phyloP scores from a whole-genome alignment of 1,140 invertebrate genomes.

The Drosophila littoralis region DNA sequence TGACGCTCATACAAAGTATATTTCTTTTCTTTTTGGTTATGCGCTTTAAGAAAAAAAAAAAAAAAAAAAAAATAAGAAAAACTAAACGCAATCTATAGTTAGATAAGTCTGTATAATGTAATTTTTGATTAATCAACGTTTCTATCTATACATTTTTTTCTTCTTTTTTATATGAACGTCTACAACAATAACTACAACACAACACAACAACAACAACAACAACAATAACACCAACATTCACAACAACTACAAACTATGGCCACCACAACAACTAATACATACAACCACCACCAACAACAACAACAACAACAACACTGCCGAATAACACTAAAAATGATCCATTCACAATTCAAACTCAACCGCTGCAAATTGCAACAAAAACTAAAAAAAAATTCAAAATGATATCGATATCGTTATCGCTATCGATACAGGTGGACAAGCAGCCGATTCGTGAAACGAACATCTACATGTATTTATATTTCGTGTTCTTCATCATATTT shows the following conservation, averaged over 20 bases:
- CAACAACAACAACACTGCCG: slow-evolving; percentile 57
- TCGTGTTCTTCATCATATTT: slow-evolving; percentile 99
- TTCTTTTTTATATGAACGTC: slow-evolving; percentile 75
- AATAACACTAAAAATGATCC: slow-evolving; percentile 80
- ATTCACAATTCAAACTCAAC: slow-evolving; percentile 53
- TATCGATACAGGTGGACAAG: slow-evolving; percentile 88
- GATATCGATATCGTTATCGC: slow-evolving; percentile 39
- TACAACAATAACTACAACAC: slow-evolving; percentile 50
- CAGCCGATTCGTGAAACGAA: slow-evolving; percentile 97
- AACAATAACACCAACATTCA: slow-evolving; percentile 36
- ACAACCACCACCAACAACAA: slow-evolving; percentile 21
- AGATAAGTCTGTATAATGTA: slow-evolving; percentile 37
- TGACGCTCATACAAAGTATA: slow-evolving; percentile 15
- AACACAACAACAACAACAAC: slow-evolving; percentile 52
- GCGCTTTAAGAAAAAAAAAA: slow-evolving; percentile 47
- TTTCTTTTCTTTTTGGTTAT: slow-evolving; percentile 24
- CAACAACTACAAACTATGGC: slow-evolving; percentile 55
- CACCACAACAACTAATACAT: slow-evolving; percentile 40
- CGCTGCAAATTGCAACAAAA: slow-evolving; percentile 44
- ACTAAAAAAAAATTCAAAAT: slow-evolving; percentile 42
- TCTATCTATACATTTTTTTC: slow-evolving; percentile 76
- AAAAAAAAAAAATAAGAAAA: slow-evolving; percentile 27
- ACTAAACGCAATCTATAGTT: slow-evolving; percentile 36
- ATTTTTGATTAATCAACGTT: slow-evolving; percentile 73
- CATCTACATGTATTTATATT: slow-evolving; percentile 99